Percentiles rank a stretch among this genome's conserved stretches.
Conservation (phyloP, 2,113 vertebrate genomes). For the Tragelaphus strepsiceros region DNA sequence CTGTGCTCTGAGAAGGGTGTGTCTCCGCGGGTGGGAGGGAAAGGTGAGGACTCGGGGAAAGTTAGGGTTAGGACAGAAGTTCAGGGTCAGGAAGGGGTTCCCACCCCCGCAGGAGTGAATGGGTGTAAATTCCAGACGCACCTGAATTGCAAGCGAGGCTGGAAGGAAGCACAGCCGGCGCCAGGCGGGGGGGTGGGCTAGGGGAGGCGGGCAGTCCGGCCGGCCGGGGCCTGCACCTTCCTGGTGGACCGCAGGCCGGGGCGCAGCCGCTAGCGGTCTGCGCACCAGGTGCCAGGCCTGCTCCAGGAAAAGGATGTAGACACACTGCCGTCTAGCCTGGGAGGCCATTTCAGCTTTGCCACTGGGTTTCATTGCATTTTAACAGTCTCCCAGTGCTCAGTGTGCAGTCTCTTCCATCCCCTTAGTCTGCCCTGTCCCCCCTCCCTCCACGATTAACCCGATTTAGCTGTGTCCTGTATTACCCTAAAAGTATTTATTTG, state of each 20-base stretch:
- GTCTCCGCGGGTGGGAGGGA: accelerated
- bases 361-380: neutral
- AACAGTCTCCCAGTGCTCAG: neutral
- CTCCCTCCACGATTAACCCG: neutral
- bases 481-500: neutral
- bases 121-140: neutral
- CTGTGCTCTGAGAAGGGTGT: accelerated
- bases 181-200: neutral
- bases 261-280: neutral
- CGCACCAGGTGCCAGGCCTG: neutral
- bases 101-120: neutral
- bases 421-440: too few species aligned
- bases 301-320: neutral
- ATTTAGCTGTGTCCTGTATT: neutral
- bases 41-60: neutral
- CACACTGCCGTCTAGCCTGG: neutral
- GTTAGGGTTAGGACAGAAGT: neutral
- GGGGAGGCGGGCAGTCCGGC: neutral
- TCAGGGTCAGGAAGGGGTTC: neutral
- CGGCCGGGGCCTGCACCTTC: neutral
- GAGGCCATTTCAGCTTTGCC: neutral
- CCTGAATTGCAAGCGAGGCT: neutral
- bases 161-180: neutral
- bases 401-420: neutral
- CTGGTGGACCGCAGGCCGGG: neutral